phyloP scores from a whole-genome alignment of 2,113 vertebrate species.

The Lasiurus cinereus region DNA sequence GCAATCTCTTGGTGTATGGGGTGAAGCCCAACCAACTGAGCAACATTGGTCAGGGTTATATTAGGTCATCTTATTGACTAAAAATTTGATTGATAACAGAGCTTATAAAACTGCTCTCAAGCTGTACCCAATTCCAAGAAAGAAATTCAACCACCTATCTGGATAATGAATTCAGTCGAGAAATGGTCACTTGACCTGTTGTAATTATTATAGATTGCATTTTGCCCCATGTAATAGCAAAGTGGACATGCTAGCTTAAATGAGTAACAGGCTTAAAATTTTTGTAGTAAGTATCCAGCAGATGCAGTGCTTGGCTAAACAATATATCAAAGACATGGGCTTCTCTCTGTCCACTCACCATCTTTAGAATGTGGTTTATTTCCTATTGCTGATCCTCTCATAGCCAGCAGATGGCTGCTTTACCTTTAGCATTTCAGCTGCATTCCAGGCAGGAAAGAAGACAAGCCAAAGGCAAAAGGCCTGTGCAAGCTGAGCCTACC shows the following conservation, averaged over 20 bases:
- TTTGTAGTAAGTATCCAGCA: background rate
- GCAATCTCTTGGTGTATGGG: too few species aligned
- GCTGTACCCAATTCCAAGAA: background rate
- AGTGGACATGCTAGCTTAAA: background rate
- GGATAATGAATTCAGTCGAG: background rate
- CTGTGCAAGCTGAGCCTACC: background rate
- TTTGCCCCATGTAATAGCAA: background rate
- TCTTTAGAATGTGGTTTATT: background rate
- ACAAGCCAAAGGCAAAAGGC: background rate
- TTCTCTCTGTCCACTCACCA: background rate
- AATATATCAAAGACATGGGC: background rate
- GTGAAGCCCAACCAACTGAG: too few species aligned
- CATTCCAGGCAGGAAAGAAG: constrained; percentile 39
- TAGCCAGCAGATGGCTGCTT: constrained; percentile 72
- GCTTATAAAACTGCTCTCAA: background rate
- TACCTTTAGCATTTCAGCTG: constrained; percentile 52
- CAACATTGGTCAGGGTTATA: background rate
- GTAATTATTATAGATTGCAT: background rate
- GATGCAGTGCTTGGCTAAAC: background rate
- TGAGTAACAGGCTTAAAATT: background rate
- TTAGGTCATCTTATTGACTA: background rate
- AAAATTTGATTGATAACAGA: background rate
- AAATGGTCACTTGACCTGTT: constrained; percentile 7
- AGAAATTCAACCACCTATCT: background rate
- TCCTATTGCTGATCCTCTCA: constrained; percentile 49